Percentiles rank a stretch among this genome's conserved stretches.
These are phyloP conservation scores for Sebastiscus albofasciatus DNA, from an alignment of 2,797 vertebrate species.

Conservation along the genomic window DNA sequence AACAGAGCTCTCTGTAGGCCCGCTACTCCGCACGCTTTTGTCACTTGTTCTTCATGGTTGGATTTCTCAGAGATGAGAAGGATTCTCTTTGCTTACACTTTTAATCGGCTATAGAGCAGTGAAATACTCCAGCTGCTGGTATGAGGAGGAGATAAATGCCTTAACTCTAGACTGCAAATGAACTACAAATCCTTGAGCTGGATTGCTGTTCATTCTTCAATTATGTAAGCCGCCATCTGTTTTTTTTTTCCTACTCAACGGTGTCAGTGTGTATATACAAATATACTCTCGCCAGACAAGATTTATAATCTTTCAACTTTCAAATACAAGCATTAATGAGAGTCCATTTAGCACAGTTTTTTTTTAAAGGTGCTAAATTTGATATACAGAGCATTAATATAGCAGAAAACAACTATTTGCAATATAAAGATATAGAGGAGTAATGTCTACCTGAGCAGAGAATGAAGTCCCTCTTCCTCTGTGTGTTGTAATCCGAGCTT, in stretches of 20 bases:
- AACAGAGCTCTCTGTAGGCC: conserved; percentile 72
- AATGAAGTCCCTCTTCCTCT: neutral
- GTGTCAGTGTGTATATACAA: conserved; percentile 62
- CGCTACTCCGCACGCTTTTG: conserved; percentile 55
- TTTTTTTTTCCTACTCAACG: conserved; percentile 38
- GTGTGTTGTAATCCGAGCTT: too few species aligned
- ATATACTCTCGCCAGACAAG: conserved; percentile 50
- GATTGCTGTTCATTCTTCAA: conserved; percentile 76
- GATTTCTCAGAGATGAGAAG: conserved; percentile 73
- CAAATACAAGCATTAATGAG: conserved; percentile 46
- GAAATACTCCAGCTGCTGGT: conserved; percentile 79
- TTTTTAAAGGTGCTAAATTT: neutral
- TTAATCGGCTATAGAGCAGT: conserved; percentile 73
- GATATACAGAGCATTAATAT: neutral
- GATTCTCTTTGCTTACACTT: conserved; percentile 79
- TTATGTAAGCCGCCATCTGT: conserved; percentile 71
- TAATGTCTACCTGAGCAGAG: neutral
- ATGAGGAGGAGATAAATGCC: conserved; percentile 81
- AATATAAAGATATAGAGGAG: neutral
- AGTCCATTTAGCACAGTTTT: conserved; percentile 16
- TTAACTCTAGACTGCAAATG: conserved; percentile 78
- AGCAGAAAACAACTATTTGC: neutral
- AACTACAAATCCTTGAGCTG: conserved; percentile 78
- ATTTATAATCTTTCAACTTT: conserved; percentile 60
- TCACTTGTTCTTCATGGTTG: conserved; percentile 69